Percentiles rank a stretch among this genome's conserved stretches.
phyloP scores from a whole-genome alignment of 2,797 vertebrate genomes.

The Parambassis ranga region DNA sequence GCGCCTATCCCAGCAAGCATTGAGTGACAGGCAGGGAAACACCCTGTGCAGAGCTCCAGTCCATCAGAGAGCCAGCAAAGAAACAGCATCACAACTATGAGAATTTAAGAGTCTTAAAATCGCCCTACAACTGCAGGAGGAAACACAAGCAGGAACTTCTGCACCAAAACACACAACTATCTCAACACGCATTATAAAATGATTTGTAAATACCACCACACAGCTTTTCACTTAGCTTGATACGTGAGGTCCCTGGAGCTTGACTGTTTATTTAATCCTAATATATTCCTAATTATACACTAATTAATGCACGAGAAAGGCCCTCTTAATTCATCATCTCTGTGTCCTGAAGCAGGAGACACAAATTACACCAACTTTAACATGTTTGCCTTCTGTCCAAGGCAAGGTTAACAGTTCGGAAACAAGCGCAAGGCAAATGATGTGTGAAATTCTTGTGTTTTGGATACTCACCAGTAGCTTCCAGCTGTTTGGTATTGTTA shows the following conservation, averaged over 20 bases:
- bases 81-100: conserved; percentile 30
- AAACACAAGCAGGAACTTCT: conserved; percentile 19
- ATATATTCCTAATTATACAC: conserved; percentile 80
- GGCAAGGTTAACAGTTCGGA: conserved; percentile 68
- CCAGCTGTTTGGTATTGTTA: conserved; percentile 45
- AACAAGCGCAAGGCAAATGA: conserved; percentile 63
- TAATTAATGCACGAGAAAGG: conserved; percentile 78
- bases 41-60: conserved; percentile 14
- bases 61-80: conserved; percentile 39
- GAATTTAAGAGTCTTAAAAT: conserved; percentile 39
- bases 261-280: conserved; percentile 76
- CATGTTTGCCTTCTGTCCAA: conserved; percentile 73
- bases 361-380: conserved; percentile 77
- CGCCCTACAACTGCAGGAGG: conserved; percentile 16
- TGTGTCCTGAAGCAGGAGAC: conserved; percentile 72
- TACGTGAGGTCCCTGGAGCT: conserved; percentile 68
- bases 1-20: conserved; percentile 30
- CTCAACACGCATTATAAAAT: conserved; percentile 49
- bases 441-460: conserved; percentile 57
- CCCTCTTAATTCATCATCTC: conserved; percentile 73
- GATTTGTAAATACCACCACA: conserved; percentile 57
- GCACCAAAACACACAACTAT: conserved; percentile 27
- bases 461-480: conserved; percentile 46
- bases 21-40: conserved; percentile 34
- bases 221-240: conserved; percentile 63